Evolutionary conservation across 2,113 vertebrate genomes (phyloP).

Genomic region (Saiga tatarica): DNA sequence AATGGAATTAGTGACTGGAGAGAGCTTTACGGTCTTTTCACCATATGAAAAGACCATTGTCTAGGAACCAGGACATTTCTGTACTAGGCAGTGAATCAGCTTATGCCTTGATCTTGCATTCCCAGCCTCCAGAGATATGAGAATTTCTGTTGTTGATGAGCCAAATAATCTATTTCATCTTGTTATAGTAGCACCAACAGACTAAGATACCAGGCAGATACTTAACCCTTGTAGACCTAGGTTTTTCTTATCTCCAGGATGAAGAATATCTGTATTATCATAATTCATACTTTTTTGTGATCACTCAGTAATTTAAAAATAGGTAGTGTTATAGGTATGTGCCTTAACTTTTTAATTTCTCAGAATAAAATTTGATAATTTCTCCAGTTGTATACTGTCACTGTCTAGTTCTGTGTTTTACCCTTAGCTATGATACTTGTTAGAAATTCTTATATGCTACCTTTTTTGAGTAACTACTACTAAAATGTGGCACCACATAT

Average conservation of each 20-base stretch:
- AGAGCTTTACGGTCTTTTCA: neutral
- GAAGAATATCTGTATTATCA: neutral
- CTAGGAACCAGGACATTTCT: neutral
- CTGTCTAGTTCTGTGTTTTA: neutral
- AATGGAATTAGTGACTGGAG: neutral
- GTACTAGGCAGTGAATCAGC: neutral
- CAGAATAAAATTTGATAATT: neutral
- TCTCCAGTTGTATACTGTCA: neutral
- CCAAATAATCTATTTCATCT: neutral
- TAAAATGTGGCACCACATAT: neutral
- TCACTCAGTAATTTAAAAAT: neutral
- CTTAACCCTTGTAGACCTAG: neutral
- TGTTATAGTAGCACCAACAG: neutral
- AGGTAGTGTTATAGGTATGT: neutral
- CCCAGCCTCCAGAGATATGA: neutral
- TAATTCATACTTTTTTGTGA: neutral
- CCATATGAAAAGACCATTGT: neutral
- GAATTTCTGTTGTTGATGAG: neutral
- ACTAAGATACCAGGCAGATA: neutral
- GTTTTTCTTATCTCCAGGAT: neutral
- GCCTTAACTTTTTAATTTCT: neutral
- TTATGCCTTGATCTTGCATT: neutral
- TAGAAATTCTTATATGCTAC: neutral
- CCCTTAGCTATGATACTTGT: neutral
- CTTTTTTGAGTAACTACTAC: neutral